Conservation (phyloP, 2,888 invertebrate genomes). For the Acleris laterana region DNA sequence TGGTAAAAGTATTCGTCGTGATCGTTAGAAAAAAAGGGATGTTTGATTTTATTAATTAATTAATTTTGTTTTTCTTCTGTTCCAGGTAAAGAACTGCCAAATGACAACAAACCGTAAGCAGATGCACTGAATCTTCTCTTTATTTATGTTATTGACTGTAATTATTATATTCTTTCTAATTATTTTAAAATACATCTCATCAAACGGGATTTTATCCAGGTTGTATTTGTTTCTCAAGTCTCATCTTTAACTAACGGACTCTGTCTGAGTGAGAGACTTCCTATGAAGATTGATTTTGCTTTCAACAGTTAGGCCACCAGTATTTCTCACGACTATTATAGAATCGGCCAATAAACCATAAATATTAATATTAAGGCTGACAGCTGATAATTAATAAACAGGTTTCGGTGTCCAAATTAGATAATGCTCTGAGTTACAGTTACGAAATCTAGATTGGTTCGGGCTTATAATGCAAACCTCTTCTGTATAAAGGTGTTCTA, state of each 20-base stretch:
- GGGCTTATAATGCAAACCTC: conserved; percentile 2
- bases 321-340: conserved; percentile 6
- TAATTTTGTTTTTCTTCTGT: not conserved
- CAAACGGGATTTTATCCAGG: no score
- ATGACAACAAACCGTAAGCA: not conserved
- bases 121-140: not conserved
- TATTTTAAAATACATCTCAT: no score
- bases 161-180: not conserved
- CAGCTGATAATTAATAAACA: conserved; percentile 22
- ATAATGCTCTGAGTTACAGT: not conserved
- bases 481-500: no score
- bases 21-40: no score
- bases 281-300: conserved; percentile 10
- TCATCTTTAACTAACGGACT: no score
- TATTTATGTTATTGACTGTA: not conserved
- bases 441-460: conserved; percentile 26
- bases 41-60: not conserved
- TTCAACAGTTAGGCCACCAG: conserved; percentile 3
- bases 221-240: not conserved
- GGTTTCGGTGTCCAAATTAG: conserved; percentile 16
- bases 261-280: no score
- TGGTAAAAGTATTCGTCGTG: no score
- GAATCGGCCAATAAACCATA: conserved; percentile 12
- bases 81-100: conserved; percentile 4
- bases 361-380: conserved; percentile 22